Evolutionary conservation across 2,113 vertebrate genomes (phyloP), one percentile per base, ranked within the genome.

Genomic region (Tringa solitaria): DNA sequence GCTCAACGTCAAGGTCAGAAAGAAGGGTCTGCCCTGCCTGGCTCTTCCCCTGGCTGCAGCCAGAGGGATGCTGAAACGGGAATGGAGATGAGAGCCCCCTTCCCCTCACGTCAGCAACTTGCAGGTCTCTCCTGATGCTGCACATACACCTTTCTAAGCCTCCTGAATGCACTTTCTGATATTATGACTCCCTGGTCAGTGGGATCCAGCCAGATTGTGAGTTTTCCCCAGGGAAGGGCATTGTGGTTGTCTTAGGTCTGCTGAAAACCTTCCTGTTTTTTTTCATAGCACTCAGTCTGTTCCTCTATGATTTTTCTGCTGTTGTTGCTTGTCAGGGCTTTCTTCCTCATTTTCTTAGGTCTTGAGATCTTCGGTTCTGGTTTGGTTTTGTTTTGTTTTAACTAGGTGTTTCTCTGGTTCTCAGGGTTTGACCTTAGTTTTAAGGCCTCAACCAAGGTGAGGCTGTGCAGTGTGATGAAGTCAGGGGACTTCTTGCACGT

Each of bases 131-230:
- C 32, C 35, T 30, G 35, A 57, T 13, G 7, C 10, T 33, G 28
- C 23, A 13, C 59, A 9, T 26, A 22, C 4, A 20, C 28, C 45
- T 63, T 84, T 50, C 43, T 43, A 51, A 73, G 65, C 33, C 43
- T 59, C 27, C 26, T 9, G 15, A 45, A 59, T 17, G 37, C 13
- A 12, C 51, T 6, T 57, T 39, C 33, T 12, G 23, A 59, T 21
- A 33, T 24, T 43, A 59, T 21, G 15, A 11, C 50, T 72, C 35
- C 57, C 30, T 51, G 22, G 43, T 65, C 43, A 17, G 13, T 12
- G 26, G 17, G 35, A 57, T 59, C 35, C 35, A 23, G 23, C 9
- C 22, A 26, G 50, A 24, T 8, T 0, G 1, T 7, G 11, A 26
- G 11, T 57, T 45, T 85, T 91, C 33, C 23, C 32, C 8, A 3